Evolutionary conservation across 2,113 vertebrate species (phyloP), one percentile per base, ranked within the genome.

Genomic region (Sardina pilchardus): DNA sequence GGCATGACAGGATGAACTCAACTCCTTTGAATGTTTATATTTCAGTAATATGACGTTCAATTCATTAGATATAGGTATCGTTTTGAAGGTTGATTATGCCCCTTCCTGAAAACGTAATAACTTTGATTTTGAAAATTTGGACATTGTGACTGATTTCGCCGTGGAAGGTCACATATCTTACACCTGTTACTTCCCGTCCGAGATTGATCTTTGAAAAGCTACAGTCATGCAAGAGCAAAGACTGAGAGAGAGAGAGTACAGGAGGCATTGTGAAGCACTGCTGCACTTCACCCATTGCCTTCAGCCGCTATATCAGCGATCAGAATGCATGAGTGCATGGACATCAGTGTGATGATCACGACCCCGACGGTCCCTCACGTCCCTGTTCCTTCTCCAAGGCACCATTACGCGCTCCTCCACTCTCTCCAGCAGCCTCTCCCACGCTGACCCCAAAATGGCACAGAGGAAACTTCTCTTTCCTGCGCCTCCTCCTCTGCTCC

Each of bases 401-500:
- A 78, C 83, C 83, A 90, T 86, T 88, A 89, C 30, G 36, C 14
- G 84, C 78, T 83, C 71, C 45, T 84, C 47, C 43, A 84, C 44
- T 78, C 81, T 87, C 42, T 87, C 81, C 44, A 50, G 30, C 36
- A 83, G 71, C 59, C 56, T 88, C 84, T 42, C 5, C 17, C 83
- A 8, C 83, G 12, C 34, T 82, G 48, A 84, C 85, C 86, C 48
- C 47, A 78, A 83, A 89, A 85, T 78, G 82, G 81, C 83, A 84
- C 14, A 82, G 45, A 85, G 81, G 81, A 86, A 83, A 39, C 50
- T 26, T 85, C 81, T 16, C 42, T 43, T 84, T 82, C 75, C 19
- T 39, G 56, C 56, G 47, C 67, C 16, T 83, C 82, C 84, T 75
- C 84, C 56, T 89, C 82, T 87, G 88, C 63, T 88, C 88, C 90